Percentiles rank a stretch among this genome's conserved stretches.
phyloP scores from a whole-genome alignment of 2,888 invertebrate species.

The Beris morrisii region DNA sequence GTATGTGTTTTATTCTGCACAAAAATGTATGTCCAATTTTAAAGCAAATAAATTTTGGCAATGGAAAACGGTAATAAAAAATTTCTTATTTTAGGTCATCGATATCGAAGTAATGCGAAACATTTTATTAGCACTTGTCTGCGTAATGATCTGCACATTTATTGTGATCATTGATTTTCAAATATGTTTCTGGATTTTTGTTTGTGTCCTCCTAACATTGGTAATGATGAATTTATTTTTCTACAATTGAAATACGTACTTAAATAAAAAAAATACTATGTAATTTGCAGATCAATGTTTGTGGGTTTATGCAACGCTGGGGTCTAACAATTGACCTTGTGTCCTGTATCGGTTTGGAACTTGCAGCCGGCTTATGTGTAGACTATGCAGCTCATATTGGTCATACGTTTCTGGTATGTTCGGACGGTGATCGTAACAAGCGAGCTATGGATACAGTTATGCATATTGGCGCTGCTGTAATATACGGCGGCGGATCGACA shows the following conservation, averaged over 20 bases:
- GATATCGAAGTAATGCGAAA: constrained; percentile 75
- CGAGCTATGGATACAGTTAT: constrained; percentile 67
- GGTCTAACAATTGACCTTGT: constrained; percentile 80
- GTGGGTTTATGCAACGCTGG: constrained; percentile 80
- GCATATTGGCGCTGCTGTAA: constrained; percentile 74
- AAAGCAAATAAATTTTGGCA: too few relatives aligned
- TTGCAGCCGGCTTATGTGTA: constrained; percentile 80
- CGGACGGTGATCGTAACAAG: constrained; percentile 59
- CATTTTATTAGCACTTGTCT: constrained; percentile 71
- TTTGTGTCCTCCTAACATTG: constrained; percentile 73
- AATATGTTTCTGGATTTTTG: constrained; percentile 77
- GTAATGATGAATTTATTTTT: constrained; percentile 45
- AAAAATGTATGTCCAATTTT: too few relatives aligned
- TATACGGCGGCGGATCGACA: constrained; percentile 78
- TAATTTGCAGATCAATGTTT: constrained; percentile 62
- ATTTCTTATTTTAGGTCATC: constrained; percentile 59
- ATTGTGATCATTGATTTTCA: constrained; percentile 74
- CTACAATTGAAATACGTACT: not conserved
- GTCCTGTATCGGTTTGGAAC: constrained; percentile 76
- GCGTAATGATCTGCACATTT: constrained; percentile 78
- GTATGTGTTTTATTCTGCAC: too few relatives aligned
- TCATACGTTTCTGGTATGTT: constrained; percentile 73
- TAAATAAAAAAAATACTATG: not conserved
- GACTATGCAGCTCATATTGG: constrained; percentile 83
- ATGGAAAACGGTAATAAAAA: too few relatives aligned